Base-by-base conservation (phyloP, 2,113 vertebrate species). In the Rhynchopsitta pachyrhyncha region DNA sequence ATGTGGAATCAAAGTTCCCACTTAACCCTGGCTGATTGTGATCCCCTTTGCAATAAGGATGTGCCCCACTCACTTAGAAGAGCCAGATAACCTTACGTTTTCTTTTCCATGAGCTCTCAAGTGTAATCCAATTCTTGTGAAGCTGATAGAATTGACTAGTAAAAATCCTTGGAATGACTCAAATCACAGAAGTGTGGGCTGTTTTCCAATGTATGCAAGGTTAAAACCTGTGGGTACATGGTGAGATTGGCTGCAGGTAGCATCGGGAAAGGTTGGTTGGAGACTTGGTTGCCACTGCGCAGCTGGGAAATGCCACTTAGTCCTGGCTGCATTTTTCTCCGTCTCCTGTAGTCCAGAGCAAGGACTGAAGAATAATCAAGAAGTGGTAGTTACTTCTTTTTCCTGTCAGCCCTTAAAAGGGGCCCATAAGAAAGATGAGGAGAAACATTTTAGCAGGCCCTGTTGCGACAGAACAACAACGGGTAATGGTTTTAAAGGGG, bases 261-360 rank as follows among this genome's bases (percentile, higher is more conserved):
- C 3, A 1, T 8, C 1, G 7, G 17, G 52, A 68, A 13, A 2
- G 1, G 24, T 5, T 35, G 28, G 7, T 6, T 31, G n/a, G 24
- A 49, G 63, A 7, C 27, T 75, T 71, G 35, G 24, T 29, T 78
- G 39, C 25, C 17, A 24, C 12, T 39, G 7, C 0, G 0, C 4
- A 1, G 8, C 59, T 28, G 31, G 33, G 27, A 68, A 33, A 49
- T 5, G 9, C 50, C 17, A 5, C 46, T 52, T 52, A 25, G 29
- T 78, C 22, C 25, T 53, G n/a, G 17, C 17, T 31, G 11, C 1
- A 0, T 75, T 69, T 75, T 16, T 63, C 15, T 50, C 19, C 42
- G 13, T 57, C 53, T 75, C 46, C 17, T 44, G 13, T 49, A 68
- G 46, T 68, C 28, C 46, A 47, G 46, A 83, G 23, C 27, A 80